Percentiles rank a stretch among this genome's conserved stretches.
These are phyloP conservation scores for Otis tarda DNA, from an alignment of 2,113 vertebrate species.

Conservation along the genomic window DNA sequence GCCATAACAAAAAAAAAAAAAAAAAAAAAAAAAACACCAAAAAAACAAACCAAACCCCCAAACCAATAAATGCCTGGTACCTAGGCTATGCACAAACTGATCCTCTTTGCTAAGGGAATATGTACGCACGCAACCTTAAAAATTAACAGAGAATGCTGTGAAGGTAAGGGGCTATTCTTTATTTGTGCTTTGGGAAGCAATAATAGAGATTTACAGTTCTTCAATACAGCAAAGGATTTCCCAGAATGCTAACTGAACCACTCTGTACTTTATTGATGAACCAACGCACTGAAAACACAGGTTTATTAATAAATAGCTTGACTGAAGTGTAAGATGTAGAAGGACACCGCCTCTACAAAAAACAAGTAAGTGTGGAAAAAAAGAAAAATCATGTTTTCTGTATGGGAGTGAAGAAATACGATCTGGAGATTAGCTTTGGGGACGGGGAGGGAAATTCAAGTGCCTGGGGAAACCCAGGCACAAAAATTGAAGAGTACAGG, in stretches of 20 bases:
- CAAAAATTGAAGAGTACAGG: slow-evolving; percentile 14
- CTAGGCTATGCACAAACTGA: background rate
- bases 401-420: slow-evolving; percentile 33
- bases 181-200: slow-evolving; percentile 79
- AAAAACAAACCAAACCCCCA: background rate
- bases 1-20: background rate
- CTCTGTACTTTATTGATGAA: slow-evolving; percentile 72
- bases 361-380: background rate
- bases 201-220: slow-evolving; percentile 82
- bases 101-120: background rate
- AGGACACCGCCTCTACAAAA: background rate
- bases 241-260: slow-evolving; percentile 79
- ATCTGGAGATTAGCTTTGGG: slow-evolving; percentile 53
- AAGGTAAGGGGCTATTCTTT: slow-evolving; percentile 64
- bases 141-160: slow-evolving; percentile 5
- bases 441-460: slow-evolving; percentile 49
- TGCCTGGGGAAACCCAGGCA: slow-evolving; percentile 58
- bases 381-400: background rate
- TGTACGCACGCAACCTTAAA: slow-evolving; percentile 41
- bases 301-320: slow-evolving; percentile 77
- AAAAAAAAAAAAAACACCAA: background rate
- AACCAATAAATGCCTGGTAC: background rate
- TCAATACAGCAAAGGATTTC: slow-evolving; percentile 78
- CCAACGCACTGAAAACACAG: slow-evolving; percentile 62
- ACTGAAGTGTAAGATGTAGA: slow-evolving; percentile 12